Conservation (phyloP, 2,113 vertebrate species). For the Ciconia boyciana region DNA sequence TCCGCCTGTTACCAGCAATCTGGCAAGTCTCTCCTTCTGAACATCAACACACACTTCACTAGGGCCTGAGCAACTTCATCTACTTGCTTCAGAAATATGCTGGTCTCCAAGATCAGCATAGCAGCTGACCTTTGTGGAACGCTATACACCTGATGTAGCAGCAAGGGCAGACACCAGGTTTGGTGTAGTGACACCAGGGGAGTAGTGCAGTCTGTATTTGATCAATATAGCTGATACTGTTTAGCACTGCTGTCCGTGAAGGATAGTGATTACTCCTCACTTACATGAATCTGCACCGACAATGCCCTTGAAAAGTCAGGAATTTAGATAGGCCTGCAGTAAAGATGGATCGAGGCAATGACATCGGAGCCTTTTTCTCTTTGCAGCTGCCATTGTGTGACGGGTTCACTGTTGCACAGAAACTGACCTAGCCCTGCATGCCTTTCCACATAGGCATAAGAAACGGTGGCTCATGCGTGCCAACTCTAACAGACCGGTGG, state of each 20-base stretch:
- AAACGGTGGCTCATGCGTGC: not conserved
- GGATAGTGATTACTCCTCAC: not conserved
- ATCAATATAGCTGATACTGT: not conserved
- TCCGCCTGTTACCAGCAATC: not conserved
- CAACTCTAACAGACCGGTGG: fast-evolving
- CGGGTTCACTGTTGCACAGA: not conserved
- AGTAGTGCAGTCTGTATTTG: not conserved
- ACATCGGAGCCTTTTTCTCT: not conserved
- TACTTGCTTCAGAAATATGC: not conserved
- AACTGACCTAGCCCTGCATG: not conserved
- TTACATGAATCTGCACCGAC: fast-evolving
- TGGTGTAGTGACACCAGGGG: not conserved
- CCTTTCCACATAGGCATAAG: not conserved
- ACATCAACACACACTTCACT: not conserved
- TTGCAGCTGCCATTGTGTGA: not conserved
- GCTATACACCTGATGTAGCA: fast-evolving
- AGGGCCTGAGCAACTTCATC: not conserved
- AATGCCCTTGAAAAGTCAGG: not conserved
- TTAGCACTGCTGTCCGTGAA: not conserved
- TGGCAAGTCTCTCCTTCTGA: not conserved
- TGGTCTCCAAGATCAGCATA: not conserved
- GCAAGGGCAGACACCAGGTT: not conserved
- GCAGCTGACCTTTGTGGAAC: not conserved
- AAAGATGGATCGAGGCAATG: not conserved
- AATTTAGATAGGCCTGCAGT: not conserved